phyloP scores from a whole-genome alignment of 2,888 invertebrate genomes.

The Liodrosophila aerea region DNA sequence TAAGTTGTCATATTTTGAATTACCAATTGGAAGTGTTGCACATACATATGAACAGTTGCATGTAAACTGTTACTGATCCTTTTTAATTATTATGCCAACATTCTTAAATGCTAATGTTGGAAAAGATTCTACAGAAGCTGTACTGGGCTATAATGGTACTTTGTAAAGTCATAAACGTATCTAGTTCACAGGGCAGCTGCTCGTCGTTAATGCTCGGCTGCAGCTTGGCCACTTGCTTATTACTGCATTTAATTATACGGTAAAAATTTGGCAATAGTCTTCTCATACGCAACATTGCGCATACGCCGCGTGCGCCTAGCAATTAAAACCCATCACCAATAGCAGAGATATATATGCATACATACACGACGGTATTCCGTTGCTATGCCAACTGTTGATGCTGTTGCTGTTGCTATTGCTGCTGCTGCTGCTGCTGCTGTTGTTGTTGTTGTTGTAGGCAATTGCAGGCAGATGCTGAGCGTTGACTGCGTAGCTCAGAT shows the following conservation, averaged over 20 bases:
- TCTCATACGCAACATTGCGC: slow-evolving; percentile 53
- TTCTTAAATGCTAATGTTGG: too few species aligned
- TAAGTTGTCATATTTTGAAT: too few species aligned
- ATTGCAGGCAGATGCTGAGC: slow-evolving; percentile 6
- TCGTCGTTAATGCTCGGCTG: slow-evolving; percentile 20
- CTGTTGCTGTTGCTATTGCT: slow-evolving; percentile 10
- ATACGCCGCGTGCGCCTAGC: slow-evolving; percentile 56
- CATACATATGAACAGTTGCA: too few species aligned
- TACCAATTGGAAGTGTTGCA: too few species aligned
- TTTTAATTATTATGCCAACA: too few species aligned
- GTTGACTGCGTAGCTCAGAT: slow-evolving; percentile 55
- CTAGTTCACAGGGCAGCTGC: too few species aligned
- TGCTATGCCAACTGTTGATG: slow-evolving; percentile 48
- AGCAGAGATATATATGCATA: slow-evolving; percentile 16
- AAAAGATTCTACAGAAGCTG: too few species aligned
- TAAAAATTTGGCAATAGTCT: slow-evolving; percentile 10
- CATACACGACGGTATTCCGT: slow-evolving; percentile 68
- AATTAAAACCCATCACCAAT: slow-evolving; percentile 46
- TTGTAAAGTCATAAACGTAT: too few species aligned
- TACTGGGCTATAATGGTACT: too few species aligned
- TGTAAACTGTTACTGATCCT: too few species aligned
- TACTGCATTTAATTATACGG: slow-evolving; percentile 4
- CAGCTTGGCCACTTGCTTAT: slow-evolving; percentile 17
- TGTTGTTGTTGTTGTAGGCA: slow-evolving; percentile 5
- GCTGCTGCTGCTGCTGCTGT: slow-evolving; percentile 31